Evolutionary conservation across 2,797 vertebrate species (phyloP), one percentile per base, ranked within the genome.

Genomic region (Neoniphon sammara): DNA sequence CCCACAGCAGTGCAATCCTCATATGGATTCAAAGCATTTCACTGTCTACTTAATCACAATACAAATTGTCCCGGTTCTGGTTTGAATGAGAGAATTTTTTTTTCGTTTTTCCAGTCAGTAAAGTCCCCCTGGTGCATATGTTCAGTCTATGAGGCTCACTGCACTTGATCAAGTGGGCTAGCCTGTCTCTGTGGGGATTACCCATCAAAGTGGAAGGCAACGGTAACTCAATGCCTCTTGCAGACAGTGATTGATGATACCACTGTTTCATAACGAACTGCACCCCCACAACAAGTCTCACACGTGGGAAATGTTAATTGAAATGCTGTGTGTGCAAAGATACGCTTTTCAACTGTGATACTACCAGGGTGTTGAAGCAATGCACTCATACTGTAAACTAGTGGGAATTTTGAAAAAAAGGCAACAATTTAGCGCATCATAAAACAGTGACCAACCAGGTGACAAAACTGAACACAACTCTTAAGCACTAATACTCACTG

Each of bases 181-280:
- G 80, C 42, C 85, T 69, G 72, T 83, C 90, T 91, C 91, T 91
- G 76, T 87, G 86, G 91, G 90, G 90, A 89, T 87, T 89, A 88
- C 90, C 93, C 90, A 91, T 94, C 92, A 90, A 91, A 93, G 88
- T 88, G 84, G 75, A 93, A 94, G 87, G 91, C 88, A 82, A 88
- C 85, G 80, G 91, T 91, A 94, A 93, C 89, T 93, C 88, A 88
- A 91, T 93, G 92, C 90, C 90, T 92, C 82, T 84, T 64, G 68
- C 83, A 86, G 93, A 95, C 93, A 94, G 87, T 93, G 91, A 94
- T 94, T 93, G 93, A 94, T 94, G 93, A 90, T 85, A 60, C 78
- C 31, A 77, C 89, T 71, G 88, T 91, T 89, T 92, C 85, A 89
- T 86, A 91, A 92, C 86, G 77, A 88, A 85, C 85, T 82, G 78